Evolutionary conservation across 1,140 invertebrate genomes (phyloP).

Genomic region (Tribolium castaneum): DNA sequence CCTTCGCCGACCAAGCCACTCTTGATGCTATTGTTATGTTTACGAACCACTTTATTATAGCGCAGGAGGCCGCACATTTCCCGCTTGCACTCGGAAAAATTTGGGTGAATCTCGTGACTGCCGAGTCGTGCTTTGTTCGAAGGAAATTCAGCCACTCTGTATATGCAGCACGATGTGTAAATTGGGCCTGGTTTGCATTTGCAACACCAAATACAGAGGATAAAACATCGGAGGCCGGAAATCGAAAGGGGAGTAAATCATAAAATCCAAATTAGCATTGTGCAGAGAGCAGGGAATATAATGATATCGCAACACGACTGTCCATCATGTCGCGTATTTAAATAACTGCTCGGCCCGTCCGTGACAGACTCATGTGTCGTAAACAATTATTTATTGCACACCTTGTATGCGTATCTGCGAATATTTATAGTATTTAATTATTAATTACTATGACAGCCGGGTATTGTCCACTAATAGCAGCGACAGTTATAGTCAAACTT

Average conservation of each 20-base stretch:
- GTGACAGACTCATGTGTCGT: slow-evolving; percentile 44
- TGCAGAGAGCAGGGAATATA: slow-evolving; percentile 26
- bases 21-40: slow-evolving; percentile 35
- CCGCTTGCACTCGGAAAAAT: no score
- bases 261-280: slow-evolving; percentile 36
- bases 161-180: background rate
- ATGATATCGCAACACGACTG: slow-evolving; percentile 37
- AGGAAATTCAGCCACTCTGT: no score
- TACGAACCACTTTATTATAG: slow-evolving; percentile 35
- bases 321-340: slow-evolving; percentile 43
- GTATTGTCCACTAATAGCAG: slow-evolving; percentile 19
- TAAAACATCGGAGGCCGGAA: slow-evolving; percentile 27
- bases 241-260: slow-evolving; percentile 33
- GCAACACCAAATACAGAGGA: slow-evolving; percentile 25
- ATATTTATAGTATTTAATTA: slow-evolving; percentile 48
- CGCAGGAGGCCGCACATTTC: background rate
- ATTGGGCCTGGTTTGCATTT: slow-evolving; percentile 24
- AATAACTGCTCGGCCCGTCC: slow-evolving; percentile 42
- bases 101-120: no score
- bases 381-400: slow-evolving; percentile 49
- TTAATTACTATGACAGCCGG: slow-evolving; percentile 42
- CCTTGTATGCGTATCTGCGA: slow-evolving; percentile 39
- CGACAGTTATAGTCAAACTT: slow-evolving; percentile 8
- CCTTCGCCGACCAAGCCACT: slow-evolving; percentile 23
- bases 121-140: background rate